A percentile compares a stretch with the other conserved stretches of the same genome.
These are phyloP conservation scores for Amiota mariae DNA, from an alignment of 2,888 invertebrate genomes.

Conservation along the genomic window DNA sequence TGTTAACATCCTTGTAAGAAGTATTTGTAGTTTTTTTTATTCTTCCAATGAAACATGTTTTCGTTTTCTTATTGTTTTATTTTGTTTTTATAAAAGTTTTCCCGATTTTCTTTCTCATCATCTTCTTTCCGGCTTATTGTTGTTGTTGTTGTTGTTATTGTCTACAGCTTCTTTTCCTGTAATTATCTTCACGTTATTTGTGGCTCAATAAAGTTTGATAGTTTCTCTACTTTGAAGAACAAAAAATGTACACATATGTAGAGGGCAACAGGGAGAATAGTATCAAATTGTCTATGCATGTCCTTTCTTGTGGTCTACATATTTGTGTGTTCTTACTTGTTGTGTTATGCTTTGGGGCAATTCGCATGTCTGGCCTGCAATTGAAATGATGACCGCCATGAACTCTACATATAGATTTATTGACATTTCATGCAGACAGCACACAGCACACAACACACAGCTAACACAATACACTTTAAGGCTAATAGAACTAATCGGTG, in stretches of 20 bases:
- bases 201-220: slow-evolving; percentile 66
- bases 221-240: slow-evolving; percentile 38
- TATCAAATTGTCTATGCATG: slow-evolving; percentile 33
- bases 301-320: slow-evolving; percentile 6
- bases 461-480: too few relatives aligned
- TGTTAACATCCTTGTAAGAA: slow-evolving; percentile 66
- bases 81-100: not conserved
- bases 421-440: slow-evolving; percentile 8
- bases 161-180: slow-evolving; percentile 53
- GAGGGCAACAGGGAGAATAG: slow-evolving; percentile 32
- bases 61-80: slow-evolving; percentile 26
- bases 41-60: slow-evolving; percentile 30
- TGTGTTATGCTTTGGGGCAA: slow-evolving; percentile 38
- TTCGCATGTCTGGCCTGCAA: slow-evolving; percentile 24
- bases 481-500: slow-evolving; percentile 25
- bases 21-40: slow-evolving; percentile 57
- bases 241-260: not conserved
- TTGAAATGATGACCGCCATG: slow-evolving; percentile 29
- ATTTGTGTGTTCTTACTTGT: slow-evolving; percentile 27
- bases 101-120: slow-evolving; percentile 20
- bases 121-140: slow-evolving; percentile 9
- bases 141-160: slow-evolving; percentile 20
- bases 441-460: not conserved
- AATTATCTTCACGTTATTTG: slow-evolving; percentile 67
- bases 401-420: slow-evolving; percentile 14